A percentile compares a stretch with the other conserved stretches of the same genome.
These are phyloP conservation scores for Cabera pusaria DNA, from an alignment of 2,888 invertebrate genomes.

Conservation along the genomic window DNA sequence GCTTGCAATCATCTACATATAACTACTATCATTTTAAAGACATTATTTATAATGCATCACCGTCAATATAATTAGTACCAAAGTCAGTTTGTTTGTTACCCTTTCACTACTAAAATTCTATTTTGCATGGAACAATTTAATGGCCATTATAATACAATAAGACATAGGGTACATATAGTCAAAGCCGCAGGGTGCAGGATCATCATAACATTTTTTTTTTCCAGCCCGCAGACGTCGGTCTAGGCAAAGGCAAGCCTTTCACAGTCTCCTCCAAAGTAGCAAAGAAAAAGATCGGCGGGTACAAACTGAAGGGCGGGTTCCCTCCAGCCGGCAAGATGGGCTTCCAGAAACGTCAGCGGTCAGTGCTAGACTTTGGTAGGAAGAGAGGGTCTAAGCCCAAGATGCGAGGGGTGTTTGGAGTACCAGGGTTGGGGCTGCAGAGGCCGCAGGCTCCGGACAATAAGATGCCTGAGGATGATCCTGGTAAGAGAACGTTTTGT, in stretches of 20 bases:
- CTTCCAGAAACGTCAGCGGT: conserved; percentile 88
- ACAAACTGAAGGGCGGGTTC: conserved; percentile 86
- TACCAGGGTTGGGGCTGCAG: conserved; percentile 90
- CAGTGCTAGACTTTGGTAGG: conserved; percentile 88
- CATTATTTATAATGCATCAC: no score
- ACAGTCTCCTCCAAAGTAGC: conserved; percentile 89
- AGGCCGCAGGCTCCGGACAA: conserved; percentile 84
- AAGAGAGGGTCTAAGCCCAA: conserved; percentile 95
- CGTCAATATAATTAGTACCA: no score
- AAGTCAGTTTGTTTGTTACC: no score
- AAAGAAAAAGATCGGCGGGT: conserved; percentile 88
- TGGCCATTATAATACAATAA: no score
- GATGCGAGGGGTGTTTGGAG: conserved; percentile 92
- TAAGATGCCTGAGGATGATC: conserved; percentile 75
- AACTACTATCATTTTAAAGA: no score
- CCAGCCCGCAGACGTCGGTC: conserved; percentile 82
- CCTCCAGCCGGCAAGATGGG: conserved; percentile 86
- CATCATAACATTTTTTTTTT: conserved; percentile 25
- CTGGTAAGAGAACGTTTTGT: conserved; percentile 62
- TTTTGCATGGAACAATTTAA: no score
- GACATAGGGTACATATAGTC: no score
- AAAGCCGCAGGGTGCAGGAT: no score
- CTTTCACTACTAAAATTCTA: no score
- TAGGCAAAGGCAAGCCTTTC: conserved; percentile 92
- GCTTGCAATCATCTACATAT: no score